Evolutionary conservation across 2,888 invertebrate genomes (phyloP).

Genomic region (Mechanitis messenoides): DNA sequence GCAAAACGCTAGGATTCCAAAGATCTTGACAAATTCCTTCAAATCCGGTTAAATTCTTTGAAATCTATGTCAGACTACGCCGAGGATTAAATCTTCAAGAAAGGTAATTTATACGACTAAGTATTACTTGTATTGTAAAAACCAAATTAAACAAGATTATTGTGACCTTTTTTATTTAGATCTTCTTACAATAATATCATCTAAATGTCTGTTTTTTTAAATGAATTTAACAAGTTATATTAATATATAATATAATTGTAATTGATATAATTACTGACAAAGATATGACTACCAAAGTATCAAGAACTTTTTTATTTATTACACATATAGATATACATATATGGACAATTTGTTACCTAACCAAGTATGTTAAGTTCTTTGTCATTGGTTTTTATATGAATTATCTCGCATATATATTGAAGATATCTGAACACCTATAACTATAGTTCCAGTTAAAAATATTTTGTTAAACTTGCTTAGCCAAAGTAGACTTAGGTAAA

Average conservation of each 20-base stretch:
- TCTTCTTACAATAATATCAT: too few species aligned
- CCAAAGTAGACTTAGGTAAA: conserved; percentile 9
- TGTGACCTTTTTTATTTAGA: too few species aligned
- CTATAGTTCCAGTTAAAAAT: not conserved
- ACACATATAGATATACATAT: not conserved
- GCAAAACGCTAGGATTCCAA: conserved; percentile 4
- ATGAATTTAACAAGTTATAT: too few species aligned
- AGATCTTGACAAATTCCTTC: conserved; percentile 3
- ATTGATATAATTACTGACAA: conserved; percentile 17
- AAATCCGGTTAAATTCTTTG: conserved; percentile 4
- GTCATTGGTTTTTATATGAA: not conserved
- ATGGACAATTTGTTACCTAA: not conserved
- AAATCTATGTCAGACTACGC: not conserved
- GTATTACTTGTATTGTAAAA: not conserved
- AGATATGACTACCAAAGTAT: not conserved
- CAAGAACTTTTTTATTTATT: too few species aligned
- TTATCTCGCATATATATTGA: not conserved
- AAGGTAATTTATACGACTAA: not conserved
- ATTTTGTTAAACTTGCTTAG: not conserved
- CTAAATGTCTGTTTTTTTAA: too few species aligned
- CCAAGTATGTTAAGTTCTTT: not conserved
- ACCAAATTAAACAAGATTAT: too few species aligned
- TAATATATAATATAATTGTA: not conserved
- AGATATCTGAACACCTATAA: too few species aligned
- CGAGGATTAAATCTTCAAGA: not conserved